Base-by-base conservation (phyloP, 2,797 vertebrate genomes). In the Philypnodon macrostomus region DNA sequence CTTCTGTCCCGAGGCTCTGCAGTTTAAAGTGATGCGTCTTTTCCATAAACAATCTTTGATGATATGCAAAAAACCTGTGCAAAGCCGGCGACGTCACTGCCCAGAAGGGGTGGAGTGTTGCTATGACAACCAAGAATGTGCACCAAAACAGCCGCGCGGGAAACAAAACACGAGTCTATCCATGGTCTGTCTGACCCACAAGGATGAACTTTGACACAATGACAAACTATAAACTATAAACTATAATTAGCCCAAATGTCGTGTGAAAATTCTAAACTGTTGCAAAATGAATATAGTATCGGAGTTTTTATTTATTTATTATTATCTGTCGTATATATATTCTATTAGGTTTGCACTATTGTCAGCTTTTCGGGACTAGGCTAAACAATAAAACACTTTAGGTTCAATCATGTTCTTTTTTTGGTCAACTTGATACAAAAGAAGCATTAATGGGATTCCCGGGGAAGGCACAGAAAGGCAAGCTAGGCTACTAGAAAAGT, bases 101-200 rank as follows among this genome's bases (percentile, higher is more conserved):
- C 72, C 62, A 60, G 63, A 80, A 81, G 79, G 79, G 82, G 83
- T 64, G 76, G 77, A 63, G 75, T 46, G 85, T 90, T 84, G 74
- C 87, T 53, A 56, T 34, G 86, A 46, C 81, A 72, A 89, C 88
- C 19, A 52, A 58, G 72, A 85, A 83, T 79, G 69, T 87, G 80
- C 53, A 83, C 67, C 85, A 87, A 75, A 89, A 90, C 84, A 90
- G 2, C 10, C 65, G 45, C 56, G 70, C 72, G 65, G 58, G 66
- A 77, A 73, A 59, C 32, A 68, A 62, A 52, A 47, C 63, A 23
- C 4, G 9, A 21, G 12, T 36, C 29, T 21, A n/a, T n/a, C 30
- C 15, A n/a, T n/a, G n/a, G n/a, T n/a, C n/a, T n/a, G n/a, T 63
- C 40, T 56, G 33, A 52, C 40, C 19, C 44, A 58, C 11, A 64